Percentiles rank a stretch among this genome's conserved stretches.
Conservation (phyloP, 2,888 invertebrate genomes). For the Aphodius granarius region DNA sequence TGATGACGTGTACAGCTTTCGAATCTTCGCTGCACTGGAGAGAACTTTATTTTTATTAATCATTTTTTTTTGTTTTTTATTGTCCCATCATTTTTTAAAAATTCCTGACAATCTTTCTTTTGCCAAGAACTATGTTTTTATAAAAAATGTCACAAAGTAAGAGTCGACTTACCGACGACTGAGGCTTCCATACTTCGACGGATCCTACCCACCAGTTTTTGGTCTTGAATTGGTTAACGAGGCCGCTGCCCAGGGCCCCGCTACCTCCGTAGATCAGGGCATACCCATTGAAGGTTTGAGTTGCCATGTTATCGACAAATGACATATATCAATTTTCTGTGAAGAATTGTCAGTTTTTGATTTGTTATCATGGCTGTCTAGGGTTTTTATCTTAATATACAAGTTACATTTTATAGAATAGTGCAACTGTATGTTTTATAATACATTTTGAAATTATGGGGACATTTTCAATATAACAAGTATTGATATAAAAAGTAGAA, state of each 20-base stretch:
- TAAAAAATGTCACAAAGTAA: not conserved
- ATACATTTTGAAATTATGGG: too few species aligned
- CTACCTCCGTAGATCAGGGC: conserved; percentile 27
- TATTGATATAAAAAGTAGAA: too few species aligned
- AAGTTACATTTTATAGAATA: too few species aligned
- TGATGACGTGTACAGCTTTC: conserved; percentile 8
- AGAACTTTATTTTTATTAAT: not conserved
- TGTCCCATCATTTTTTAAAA: too few species aligned
- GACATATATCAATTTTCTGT: not conserved
- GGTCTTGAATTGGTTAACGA: conserved; percentile 27
- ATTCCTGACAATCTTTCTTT: too few species aligned
- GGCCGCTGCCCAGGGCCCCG: conserved; percentile 26
- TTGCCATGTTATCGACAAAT: conserved; percentile 22
- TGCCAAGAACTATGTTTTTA: too few species aligned
- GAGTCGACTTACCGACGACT: not conserved
- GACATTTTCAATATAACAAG: too few species aligned
- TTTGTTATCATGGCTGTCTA: conserved; percentile 14
- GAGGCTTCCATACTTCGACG: conserved; percentile 23
- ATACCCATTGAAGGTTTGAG: conserved; percentile 20
- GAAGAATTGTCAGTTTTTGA: not conserved
- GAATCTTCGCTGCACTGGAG: conserved; percentile 7
- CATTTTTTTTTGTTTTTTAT: not conserved
- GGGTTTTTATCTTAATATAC: not conserved
- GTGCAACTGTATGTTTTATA: too few species aligned
- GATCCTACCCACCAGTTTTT: conserved; percentile 31